Conservation (phyloP, 35 echinoderm and acorn worm genomes). For the Patiria miniata region DNA sequence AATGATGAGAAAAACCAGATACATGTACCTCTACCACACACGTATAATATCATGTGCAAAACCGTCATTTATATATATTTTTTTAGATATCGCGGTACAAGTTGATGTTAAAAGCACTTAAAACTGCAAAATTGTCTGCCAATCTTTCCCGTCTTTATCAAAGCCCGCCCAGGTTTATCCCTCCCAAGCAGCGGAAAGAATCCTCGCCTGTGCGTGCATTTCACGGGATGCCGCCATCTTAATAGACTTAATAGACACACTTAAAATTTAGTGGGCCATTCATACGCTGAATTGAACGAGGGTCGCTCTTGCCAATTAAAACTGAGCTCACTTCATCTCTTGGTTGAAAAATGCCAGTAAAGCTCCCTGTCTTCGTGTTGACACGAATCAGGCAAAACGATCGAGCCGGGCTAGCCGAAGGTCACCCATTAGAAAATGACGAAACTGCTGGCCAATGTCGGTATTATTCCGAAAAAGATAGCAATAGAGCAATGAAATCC, state of each 20-base stretch:
- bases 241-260: slow-evolving; percentile 14
- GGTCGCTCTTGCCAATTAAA: background rate
- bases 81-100: no score
- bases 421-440: background rate
- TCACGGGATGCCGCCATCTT: background rate
- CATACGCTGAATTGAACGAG: background rate
- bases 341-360: background rate
- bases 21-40: no score
- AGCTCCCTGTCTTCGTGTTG: background rate
- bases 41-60: no score
- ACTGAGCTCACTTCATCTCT: background rate
- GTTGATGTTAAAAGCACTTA: no score
- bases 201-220: background rate
- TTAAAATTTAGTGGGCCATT: background rate
- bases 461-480: background rate
- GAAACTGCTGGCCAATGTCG: background rate
- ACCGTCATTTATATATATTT: no score
- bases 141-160: no score
- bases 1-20: no score
- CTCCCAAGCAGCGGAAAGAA: no score
- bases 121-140: no score
- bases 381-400: background rate
- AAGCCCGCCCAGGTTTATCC: no score
- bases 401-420: background rate
- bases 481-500: background rate